Conservation (phyloP, 2,888 invertebrate species). For the Tolmerus cingulatus region DNA sequence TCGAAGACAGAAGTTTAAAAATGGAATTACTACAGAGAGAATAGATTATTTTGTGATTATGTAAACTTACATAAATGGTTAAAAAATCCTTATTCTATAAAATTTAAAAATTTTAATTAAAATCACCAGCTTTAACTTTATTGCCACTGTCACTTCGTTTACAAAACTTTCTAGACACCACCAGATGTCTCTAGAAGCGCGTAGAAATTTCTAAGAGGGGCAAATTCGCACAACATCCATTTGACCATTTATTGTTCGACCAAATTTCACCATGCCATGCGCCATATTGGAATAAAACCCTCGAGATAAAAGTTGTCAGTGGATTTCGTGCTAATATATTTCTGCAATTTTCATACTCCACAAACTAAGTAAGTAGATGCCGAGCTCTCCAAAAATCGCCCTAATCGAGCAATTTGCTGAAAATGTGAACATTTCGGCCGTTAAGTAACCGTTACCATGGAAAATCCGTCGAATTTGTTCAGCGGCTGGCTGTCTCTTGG, state of each 20-base stretch:
- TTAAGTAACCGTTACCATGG: background rate
- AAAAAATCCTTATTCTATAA: background rate
- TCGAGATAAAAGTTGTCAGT: background rate
- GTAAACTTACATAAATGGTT: background rate
- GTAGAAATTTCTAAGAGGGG: background rate
- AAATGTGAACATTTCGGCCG: background rate
- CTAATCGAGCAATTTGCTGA: background rate
- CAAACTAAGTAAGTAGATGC: background rate
- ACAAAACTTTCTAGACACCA: background rate
- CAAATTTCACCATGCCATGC: background rate
- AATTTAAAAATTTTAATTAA: background rate
- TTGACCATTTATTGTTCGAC: background rate
- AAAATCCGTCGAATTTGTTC: background rate
- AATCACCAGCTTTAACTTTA: background rate
- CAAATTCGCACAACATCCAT: background rate
- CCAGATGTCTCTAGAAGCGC: background rate
- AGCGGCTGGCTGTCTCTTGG: background rate
- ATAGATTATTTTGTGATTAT: too few species aligned
- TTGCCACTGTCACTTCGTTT: too few species aligned
- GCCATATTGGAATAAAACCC: background rate
- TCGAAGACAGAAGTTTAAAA: too few species aligned
- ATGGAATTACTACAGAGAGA: too few species aligned
- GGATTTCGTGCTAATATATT: background rate
- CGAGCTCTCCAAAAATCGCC: background rate
- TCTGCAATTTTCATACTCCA: background rate